Conservation (phyloP, 1,140 invertebrate genomes). For the Campoletis sonorensis region DNA sequence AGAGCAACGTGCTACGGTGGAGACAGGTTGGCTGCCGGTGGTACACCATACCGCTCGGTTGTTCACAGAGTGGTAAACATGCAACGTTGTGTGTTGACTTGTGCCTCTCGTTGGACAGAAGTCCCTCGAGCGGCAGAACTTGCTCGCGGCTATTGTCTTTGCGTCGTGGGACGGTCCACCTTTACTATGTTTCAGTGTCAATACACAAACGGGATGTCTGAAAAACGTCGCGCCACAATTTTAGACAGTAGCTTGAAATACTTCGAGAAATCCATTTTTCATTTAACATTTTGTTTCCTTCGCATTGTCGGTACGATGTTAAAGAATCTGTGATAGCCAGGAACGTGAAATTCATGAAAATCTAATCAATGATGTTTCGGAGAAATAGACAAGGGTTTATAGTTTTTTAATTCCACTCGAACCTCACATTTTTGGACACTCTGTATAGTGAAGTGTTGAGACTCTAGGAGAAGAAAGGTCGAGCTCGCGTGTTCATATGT, state of each 20-base stretch:
- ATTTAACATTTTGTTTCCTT: too few relatives aligned
- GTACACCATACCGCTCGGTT: not conserved
- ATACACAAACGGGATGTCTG: not conserved
- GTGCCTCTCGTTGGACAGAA: slow-evolving; percentile 1
- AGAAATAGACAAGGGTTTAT: too few relatives aligned
- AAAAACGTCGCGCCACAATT: too few relatives aligned
- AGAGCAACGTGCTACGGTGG: not conserved
- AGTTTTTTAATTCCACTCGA: too few relatives aligned
- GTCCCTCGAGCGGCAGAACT: slow-evolving; percentile 10
- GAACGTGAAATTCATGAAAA: too few relatives aligned
- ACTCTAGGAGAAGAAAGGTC: not conserved
- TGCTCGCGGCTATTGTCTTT: slow-evolving; percentile 29
- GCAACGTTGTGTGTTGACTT: slow-evolving; percentile 3
- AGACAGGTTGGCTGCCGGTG: not conserved
- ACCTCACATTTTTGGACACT: not conserved
- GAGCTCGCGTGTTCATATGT: not conserved
- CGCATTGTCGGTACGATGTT: too few relatives aligned
- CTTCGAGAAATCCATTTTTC: too few relatives aligned
- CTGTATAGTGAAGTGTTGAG: not conserved
- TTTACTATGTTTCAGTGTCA: not conserved
- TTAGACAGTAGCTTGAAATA: too few relatives aligned
- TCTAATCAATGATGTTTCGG: too few relatives aligned
- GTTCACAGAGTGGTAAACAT: slow-evolving; percentile 9
- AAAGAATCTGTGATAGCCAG: too few relatives aligned
- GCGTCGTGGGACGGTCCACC: not conserved